Conservation (phyloP, 2,797 vertebrate genomes). For the Chrosomus eos region DNA sequence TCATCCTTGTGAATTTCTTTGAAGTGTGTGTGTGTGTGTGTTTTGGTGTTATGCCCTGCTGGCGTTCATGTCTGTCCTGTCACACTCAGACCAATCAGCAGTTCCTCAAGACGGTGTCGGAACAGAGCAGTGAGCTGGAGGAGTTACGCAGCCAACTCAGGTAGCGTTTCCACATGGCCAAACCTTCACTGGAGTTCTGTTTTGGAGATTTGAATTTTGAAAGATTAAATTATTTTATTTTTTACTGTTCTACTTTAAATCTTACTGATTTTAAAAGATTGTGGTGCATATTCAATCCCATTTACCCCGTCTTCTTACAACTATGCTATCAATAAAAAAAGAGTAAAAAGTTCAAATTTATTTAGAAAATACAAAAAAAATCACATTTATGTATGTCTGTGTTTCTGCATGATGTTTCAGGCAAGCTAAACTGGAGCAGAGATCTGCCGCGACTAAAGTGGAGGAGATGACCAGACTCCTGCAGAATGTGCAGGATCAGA, state of each 20-base stretch:
- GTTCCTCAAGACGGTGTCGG: slow-evolving; percentile 85
- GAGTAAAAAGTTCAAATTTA: not conserved
- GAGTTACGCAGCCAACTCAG: slow-evolving; percentile 85
- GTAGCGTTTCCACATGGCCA: slow-evolving; percentile 71
- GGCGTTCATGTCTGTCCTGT: slow-evolving; percentile 71
- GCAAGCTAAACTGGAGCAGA: slow-evolving; percentile 84
- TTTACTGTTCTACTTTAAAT: not conserved
- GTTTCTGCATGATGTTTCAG: slow-evolving; percentile 69
- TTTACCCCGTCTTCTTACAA: not conserved
- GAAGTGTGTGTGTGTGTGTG: slow-evolving; percentile 49
- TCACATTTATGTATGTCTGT: not conserved
- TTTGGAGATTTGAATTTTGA: not conserved
- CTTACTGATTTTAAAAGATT: not conserved
- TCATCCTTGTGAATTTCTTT: slow-evolving; percentile 41
- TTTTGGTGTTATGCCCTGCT: slow-evolving; percentile 65
- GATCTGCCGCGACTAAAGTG: slow-evolving; percentile 81
- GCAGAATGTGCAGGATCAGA: slow-evolving; percentile 81
- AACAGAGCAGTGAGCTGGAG: slow-evolving; percentile 86
- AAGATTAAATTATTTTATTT: not conserved
- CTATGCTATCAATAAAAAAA: slow-evolving; percentile 22
- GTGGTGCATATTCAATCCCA: not conserved
- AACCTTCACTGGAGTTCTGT: not conserved
- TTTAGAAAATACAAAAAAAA: not conserved
- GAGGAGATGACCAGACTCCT: slow-evolving; percentile 85
- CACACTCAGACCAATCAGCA: slow-evolving; percentile 88